Evolutionary conservation across 2,888 invertebrate genomes (phyloP).

Genomic region (Hanleya hanleyi): DNA sequence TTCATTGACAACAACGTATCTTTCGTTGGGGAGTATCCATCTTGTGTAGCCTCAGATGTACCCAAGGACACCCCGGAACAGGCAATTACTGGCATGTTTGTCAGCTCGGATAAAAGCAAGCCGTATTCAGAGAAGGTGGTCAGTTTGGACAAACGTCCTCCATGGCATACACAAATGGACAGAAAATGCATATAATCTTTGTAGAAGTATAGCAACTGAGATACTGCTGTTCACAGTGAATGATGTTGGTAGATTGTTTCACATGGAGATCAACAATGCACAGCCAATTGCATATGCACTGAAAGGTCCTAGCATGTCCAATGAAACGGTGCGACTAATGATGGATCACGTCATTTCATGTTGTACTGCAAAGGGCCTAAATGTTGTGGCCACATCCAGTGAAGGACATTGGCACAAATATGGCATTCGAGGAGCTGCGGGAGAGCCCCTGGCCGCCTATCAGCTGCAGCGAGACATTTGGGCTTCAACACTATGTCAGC

Average conservation of each 20-base stretch:
- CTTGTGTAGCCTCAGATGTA: neutral
- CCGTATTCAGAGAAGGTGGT: too few species aligned
- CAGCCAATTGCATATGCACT: slow-evolving; percentile 29
- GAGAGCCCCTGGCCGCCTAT: slow-evolving; percentile 17
- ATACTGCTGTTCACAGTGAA: slow-evolving; percentile 21
- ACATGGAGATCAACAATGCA: slow-evolving; percentile 17
- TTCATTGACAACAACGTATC: neutral
- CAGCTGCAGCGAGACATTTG: slow-evolving; percentile 18
- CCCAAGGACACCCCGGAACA: neutral
- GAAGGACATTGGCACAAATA: slow-evolving; percentile 29
- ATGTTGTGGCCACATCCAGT: slow-evolving; percentile 17
- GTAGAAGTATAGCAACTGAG: slow-evolving; percentile 16
- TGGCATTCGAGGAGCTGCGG: slow-evolving; percentile 11
- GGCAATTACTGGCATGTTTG: too few species aligned
- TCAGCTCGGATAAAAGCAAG: too few species aligned
- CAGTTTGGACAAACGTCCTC: too few species aligned
- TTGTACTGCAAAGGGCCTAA: slow-evolving; percentile 21
- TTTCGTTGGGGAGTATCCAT: neutral
- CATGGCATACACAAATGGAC: slow-evolving; percentile 14
- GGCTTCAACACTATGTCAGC: too few species aligned
- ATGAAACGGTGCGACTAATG: slow-evolving; percentile 10
- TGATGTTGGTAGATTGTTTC: slow-evolving; percentile 19
- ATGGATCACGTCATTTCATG: slow-evolving; percentile 1
- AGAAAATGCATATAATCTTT: slow-evolving; percentile 1
- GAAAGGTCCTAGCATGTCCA: slow-evolving; percentile 21